Evolutionary conservation across 2,113 vertebrate species (phyloP), one percentile per base, ranked within the genome.

Genomic region (Pedionomus torquatus): DNA sequence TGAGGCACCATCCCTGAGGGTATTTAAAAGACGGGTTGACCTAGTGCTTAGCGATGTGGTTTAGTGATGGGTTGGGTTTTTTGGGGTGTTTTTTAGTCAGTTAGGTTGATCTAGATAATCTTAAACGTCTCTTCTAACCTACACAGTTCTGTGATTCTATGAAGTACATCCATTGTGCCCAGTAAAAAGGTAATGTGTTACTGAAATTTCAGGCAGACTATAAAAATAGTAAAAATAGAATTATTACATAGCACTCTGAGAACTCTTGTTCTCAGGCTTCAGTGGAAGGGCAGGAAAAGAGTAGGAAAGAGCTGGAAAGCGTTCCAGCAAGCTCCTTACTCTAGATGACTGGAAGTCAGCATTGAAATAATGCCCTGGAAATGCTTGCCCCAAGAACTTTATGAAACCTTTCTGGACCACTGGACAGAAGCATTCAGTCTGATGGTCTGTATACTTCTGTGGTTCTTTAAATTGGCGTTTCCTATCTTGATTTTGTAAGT

Each of bases 241-340:
- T 37, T 83, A 8, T 2, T 37, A 9, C 0, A 0, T 28, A n/a
- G n/a, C n/a, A 6, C 8, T 30, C 31, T n/a, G 17, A 54, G 10
- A 33, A 16, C 2, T 55, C 16, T 28, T 70, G 31, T n/a, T 37
- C 18, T 35, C 16, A 3, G 13, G 20, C 41, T 31, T 83, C n/a
- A 24, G 15, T 33, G 48, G n/a, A 48, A 15, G 30, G 16, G 8
- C 1, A 2, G 7, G 20, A 17, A 7, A 37, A 26, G 20, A 7
- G 23, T 31, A 23, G 20, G 13, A 41, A 21, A 11, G 41, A 69
- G 20, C 2, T 2, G 49, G 26, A 68, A 41, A 58, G 30, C 26
- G 3, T 21, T 76, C 14, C 5, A 28, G 13, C 46, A 21, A 4
- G 13, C 6, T 21, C 24, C 54, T 10, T 30, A 0, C 25, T 54